Base-by-base conservation (phyloP, 1,140 invertebrate genomes). In the Micrasema minimum region DNA sequence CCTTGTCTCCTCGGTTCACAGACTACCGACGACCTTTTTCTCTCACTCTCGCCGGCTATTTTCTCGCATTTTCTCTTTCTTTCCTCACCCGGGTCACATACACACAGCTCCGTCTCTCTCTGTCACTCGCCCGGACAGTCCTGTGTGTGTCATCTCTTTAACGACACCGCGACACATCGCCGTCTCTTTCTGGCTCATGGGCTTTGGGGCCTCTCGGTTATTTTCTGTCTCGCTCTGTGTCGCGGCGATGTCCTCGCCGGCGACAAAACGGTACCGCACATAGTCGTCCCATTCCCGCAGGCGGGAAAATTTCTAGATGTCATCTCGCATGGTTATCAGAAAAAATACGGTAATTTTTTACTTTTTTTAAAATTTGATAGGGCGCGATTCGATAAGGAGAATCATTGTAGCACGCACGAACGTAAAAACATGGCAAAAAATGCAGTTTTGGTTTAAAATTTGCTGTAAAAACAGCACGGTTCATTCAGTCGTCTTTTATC, bases 1-100 rank as follows among this genome's bases (percentile, higher is more conserved):
- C 64, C 64, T 66, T 66, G 46, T 66, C 64, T 66, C 64, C 31
- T 66, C 35, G 46, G 37, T 62, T 62, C 64, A 50, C 41, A 48
- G 23, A 37, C 64, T 51, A 38, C 57, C 57, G 57, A 37, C 64
- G 64, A 66, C 64, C 64, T 66, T 66, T 31, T 66, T 50, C 31
- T 51, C 61, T 64, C 61, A 16, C 61, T 64, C 61, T 46, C 41
- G 61, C 61, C n/a, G 45, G 31, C 38, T 59, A 59, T 38, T 41
- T 59, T 11, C 35, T 59, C 37, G 35, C 35, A 18, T 64, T 46
- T 64, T 64, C 59, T 64, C 59, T 64, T 31, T 64, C 59, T 64
- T 45, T 26, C 23, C 59, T 64, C 53, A 37, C 53, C 23, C 53
- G 35, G 53, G 50, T 22, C 53, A 37, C 53, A 57, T 18, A 38